Base-by-base conservation (phyloP, 92 coral and sea anemone species). In the Epizoanthus rinbou region DNA sequence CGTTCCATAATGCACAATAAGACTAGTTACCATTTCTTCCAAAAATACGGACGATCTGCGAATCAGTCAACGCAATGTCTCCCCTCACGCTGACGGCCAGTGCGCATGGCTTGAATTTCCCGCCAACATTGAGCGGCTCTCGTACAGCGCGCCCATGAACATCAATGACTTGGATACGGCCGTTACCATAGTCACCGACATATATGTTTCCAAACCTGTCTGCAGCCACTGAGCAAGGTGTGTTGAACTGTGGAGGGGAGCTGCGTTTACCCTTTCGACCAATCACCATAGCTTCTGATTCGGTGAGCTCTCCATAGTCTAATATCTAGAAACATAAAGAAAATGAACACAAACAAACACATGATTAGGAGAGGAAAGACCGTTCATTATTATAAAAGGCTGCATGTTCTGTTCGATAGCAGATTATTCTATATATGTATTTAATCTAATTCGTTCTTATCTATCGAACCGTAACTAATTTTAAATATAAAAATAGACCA, bases 181-280 rank as follows among this genome's bases (percentile, higher is more conserved):
- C 88, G 76, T 95, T 95, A 1, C 93, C 95, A 80, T 92, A 92
- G 85, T 95, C 98, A 54, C 95, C 94, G 24, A 95, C 94, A 69
- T 93, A 89, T 58, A 95, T 43, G 39, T 88, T 75, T 18, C 94
- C 84, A 79, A 85, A 37, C 68, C 83, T 52, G 79, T 93, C 93
- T 39, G 86, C 79, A 5, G 96, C 93, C 52, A 95, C 88, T 24
- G 94, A 85, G 85, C 89, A 86, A 25, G 98, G 98, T 8, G 69
- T 68, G 73, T 83, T 92, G 87, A 95, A 95, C 33, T 92, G 94
- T 35, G 98, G 98, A 23, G 98, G 98, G 28, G 82, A 56, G 18
- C 72, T 78, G 2, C 89, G 90, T 59, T 90, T 91, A 18, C 98
- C 98, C 74, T 93, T 93, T 24, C 96, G 94, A 39, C 98, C 98